These are phyloP conservation scores for Apotomis capreana DNA, from an alignment of 2,888 invertebrate genomes.

Conservation along the genomic window DNA sequence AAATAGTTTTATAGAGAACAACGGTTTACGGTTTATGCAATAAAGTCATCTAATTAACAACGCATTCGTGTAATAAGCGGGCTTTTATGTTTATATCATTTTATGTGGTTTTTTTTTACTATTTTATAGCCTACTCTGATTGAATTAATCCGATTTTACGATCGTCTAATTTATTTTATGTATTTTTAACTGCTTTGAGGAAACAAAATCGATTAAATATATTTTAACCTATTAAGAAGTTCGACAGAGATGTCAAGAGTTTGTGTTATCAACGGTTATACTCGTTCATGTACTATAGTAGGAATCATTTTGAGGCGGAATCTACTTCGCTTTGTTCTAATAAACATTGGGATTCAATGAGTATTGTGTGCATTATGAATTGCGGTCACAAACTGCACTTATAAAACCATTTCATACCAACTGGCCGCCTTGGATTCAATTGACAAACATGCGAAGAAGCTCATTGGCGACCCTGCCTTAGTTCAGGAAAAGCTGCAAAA, in stretches of 20 bases:
- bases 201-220: neutral
- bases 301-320: no score
- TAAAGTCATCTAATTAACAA: constrained; percentile 23
- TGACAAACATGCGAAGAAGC: no score
- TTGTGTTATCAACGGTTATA: neutral
- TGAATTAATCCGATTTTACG: constrained; percentile 34
- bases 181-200: constrained; percentile 19
- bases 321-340: no score
- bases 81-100: constrained; percentile 27
- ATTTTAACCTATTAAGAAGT: neutral
- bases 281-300: no score
- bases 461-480: no score
- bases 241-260: neutral
- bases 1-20: constrained; percentile 4
- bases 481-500: no score
- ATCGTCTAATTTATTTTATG: constrained; percentile 26
- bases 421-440: no score
- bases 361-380: no score
- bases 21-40: constrained; percentile 20
- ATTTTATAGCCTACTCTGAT: constrained; percentile 21
- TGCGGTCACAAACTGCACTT: no score
- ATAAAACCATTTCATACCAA: no score
- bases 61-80: constrained; percentile 17
- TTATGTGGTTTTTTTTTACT: constrained; percentile 2
- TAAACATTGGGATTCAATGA: no score